Conservation (phyloP, 2,113 vertebrate genomes). For the Numida meleagris region DNA sequence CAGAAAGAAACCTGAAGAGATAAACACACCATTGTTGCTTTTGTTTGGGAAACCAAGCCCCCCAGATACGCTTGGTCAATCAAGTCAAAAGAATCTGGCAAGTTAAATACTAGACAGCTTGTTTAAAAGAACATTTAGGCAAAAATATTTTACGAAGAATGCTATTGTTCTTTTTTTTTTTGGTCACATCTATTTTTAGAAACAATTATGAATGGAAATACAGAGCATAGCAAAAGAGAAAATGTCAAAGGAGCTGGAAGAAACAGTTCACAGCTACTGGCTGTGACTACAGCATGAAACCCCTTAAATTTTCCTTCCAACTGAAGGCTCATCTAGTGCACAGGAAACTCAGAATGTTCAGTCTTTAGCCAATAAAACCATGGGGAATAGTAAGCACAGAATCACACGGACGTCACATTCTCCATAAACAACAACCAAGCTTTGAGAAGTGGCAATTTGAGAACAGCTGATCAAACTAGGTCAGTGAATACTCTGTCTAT, state of each 20-base stretch:
- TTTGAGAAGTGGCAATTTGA: neutral
- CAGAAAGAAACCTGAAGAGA: constrained; percentile 89
- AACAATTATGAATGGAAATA: neutral
- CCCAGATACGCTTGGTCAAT: neutral
- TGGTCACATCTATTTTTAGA: neutral
- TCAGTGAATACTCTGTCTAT: neutral
- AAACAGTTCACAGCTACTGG: neutral
- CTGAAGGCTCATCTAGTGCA: neutral
- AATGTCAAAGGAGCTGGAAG: neutral
- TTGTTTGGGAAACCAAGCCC: neutral
- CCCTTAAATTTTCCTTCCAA: neutral
- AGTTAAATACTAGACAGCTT: neutral
- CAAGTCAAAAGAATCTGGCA: neutral
- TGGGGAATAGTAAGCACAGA: neutral
- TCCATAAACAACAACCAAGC: accelerated
- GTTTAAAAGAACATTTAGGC: neutral
- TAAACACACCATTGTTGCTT: neutral
- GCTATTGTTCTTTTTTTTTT: neutral
- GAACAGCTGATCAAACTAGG: neutral
- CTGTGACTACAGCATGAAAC: neutral
- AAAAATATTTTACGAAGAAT: neutral
- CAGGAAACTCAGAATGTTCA: neutral
- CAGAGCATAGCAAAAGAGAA: neutral
- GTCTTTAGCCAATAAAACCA: neutral
- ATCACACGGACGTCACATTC: neutral